Evolutionary conservation across 2,113 vertebrate genomes (phyloP).

Genomic region (Labeo catla): DNA sequence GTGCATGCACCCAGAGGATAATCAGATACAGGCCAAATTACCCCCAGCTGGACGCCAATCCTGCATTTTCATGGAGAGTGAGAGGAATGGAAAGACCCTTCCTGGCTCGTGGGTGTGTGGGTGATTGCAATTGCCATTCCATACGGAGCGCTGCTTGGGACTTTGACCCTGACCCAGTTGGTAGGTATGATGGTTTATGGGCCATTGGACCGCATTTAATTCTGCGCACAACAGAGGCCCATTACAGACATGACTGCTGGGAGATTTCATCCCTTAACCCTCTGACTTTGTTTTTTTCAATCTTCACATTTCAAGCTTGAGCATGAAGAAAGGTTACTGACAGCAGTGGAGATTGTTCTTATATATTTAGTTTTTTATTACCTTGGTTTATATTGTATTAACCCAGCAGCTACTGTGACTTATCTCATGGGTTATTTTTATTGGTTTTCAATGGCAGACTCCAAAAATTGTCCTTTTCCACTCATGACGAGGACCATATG

Average conservation of each 20-base stretch:
- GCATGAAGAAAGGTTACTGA: slow-evolving; percentile 14
- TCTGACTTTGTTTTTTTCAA: slow-evolving; percentile 26
- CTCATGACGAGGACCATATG: background rate
- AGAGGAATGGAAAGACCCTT: slow-evolving; percentile 37
- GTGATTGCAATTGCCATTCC: slow-evolving; percentile 48
- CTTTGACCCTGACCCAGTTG: slow-evolving; percentile 48
- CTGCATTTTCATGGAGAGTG: slow-evolving; percentile 44
- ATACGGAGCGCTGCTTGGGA: slow-evolving; percentile 40
- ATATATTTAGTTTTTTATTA: slow-evolving; percentile 21
- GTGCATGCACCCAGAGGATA: slow-evolving; percentile 62
- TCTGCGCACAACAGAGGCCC: slow-evolving; percentile 16
- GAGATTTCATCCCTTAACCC: slow-evolving; percentile 22
- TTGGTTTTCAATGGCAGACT: slow-evolving; percentile 1
- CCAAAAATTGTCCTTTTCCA: background rate
- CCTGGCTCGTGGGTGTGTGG: slow-evolving; percentile 1
- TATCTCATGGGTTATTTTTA: slow-evolving; percentile 15
- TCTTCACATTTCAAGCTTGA: slow-evolving; percentile 25
- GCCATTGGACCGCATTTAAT: slow-evolving; percentile 56
- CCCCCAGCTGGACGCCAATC: slow-evolving; percentile 67
- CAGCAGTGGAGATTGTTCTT: background rate
- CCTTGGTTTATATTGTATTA: background rate
- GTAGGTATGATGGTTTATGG: slow-evolving; percentile 53
- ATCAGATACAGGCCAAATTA: slow-evolving; percentile 75
- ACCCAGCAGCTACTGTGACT: background rate
- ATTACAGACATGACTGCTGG: slow-evolving; percentile 39